phyloP scores from a whole-genome alignment of 1,140 invertebrate genomes.

The Rhopalosiphum padi region DNA sequence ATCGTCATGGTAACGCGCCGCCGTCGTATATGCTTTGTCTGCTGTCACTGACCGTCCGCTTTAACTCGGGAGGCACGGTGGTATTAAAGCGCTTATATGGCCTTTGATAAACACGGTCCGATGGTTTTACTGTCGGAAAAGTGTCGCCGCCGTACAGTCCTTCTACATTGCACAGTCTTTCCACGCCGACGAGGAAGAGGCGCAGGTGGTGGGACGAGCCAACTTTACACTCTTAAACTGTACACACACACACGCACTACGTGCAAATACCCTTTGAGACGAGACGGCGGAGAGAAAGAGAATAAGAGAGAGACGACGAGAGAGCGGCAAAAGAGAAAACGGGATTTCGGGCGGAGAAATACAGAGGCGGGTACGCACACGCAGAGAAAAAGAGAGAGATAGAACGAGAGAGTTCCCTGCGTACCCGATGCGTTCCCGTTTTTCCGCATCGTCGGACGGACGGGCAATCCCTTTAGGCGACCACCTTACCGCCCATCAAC shows the following conservation, averaged over 20 bases:
- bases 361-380: neutral
- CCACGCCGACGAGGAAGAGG: neutral
- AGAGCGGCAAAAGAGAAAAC: neutral
- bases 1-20: conserved; percentile 47
- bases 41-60: conserved; percentile 22
- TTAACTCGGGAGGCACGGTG: neutral
- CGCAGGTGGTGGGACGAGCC: neutral
- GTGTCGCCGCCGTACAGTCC: conserved; percentile 37
- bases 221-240: conserved; percentile 18
- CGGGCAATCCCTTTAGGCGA: conserved; percentile 45
- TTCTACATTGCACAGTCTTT: neutral
- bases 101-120: conserved; percentile 54
- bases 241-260: neutral
- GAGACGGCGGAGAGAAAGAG: neutral
- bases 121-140: conserved; percentile 50
- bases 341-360: neutral
- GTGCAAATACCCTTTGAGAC: conserved; percentile 42
- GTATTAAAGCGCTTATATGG: conserved; percentile 50
- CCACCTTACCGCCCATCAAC: neutral
- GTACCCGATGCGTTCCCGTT: conserved; percentile 38
- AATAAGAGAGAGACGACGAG: neutral
- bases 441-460: conserved; percentile 54
- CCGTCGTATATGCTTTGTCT: conserved; percentile 33
- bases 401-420: neutral
- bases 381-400: neutral